A percentile compares a stretch with the other conserved stretches of the same genome.
Conservation (phyloP, 1,140 invertebrate genomes). For the Wasmannia auropunctata region DNA sequence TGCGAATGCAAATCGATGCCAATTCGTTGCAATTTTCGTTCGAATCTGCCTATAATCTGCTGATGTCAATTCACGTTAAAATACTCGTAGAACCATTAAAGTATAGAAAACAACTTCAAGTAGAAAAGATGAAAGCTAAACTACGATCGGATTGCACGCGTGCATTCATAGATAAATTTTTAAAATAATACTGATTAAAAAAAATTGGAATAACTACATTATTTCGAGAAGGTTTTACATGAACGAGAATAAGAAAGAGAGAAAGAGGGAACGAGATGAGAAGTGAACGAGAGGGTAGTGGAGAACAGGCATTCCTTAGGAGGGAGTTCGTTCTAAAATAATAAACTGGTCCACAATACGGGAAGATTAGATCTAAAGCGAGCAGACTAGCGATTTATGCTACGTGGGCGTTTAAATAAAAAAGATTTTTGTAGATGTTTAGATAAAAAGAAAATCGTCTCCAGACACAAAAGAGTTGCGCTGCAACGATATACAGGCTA, state of each 20-base stretch:
- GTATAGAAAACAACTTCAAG: neutral
- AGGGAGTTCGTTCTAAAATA: conserved; percentile 77
- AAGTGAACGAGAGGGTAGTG: conserved; percentile 39
- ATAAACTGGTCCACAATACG: conserved; percentile 73
- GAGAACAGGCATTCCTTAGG: conserved; percentile 40
- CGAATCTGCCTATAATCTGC: neutral
- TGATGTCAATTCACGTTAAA: neutral
- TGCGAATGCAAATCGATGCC: neutral
- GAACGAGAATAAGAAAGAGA: conserved; percentile 9
- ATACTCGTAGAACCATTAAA: neutral
- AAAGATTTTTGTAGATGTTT: neutral
- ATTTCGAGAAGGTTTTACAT: conserved; percentile 57
- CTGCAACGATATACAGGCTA: neutral
- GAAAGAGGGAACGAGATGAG: conserved; percentile 39
- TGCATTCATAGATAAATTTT: conserved; percentile 28
- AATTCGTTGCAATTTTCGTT: neutral
- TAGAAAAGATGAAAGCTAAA: neutral
- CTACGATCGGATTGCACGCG: neutral
- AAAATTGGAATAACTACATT: conserved; percentile 56
- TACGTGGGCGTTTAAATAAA: conserved; percentile 19
- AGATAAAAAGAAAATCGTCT: neutral
- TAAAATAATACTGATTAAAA: conserved; percentile 33
- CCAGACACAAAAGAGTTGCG: neutral
- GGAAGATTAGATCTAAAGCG: conserved; percentile 51
- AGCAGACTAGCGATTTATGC: conserved; percentile 41